A percentile compares a stretch with the other conserved stretches of the same genome.
Conservation (phyloP, 2,888 invertebrate species). For the Steinernema hermaphroditum region DNA sequence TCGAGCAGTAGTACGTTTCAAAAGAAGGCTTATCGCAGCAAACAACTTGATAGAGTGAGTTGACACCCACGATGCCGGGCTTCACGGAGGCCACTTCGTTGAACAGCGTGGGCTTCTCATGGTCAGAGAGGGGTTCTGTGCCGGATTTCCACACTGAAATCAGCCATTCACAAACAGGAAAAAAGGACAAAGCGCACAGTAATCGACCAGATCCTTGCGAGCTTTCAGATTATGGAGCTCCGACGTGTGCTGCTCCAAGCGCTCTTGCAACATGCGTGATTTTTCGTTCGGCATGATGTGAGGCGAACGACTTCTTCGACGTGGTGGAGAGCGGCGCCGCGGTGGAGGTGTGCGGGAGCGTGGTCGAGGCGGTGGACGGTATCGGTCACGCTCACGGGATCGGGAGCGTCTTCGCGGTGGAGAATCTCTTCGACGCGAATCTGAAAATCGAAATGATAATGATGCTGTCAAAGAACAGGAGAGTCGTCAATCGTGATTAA, state of each 20-base stretch:
- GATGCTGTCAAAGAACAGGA: no score
- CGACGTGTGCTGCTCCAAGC: neutral
- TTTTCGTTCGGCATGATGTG: neutral
- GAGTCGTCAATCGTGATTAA: no score
- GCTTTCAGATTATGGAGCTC: neutral
- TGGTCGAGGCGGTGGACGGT: neutral
- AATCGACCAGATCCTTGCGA: neutral
- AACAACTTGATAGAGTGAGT: conserved; percentile 34
- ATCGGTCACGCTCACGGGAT: conserved; percentile 2
- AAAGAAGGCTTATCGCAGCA: conserved; percentile 47
- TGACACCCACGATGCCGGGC: neutral
- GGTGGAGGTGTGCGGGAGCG: neutral
- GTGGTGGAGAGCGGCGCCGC: neutral
- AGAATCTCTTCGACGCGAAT: neutral
- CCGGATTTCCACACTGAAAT: neutral
- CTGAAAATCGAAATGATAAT: neutral
- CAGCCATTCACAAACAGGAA: neutral
- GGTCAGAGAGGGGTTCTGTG: neutral
- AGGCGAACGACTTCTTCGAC: neutral
- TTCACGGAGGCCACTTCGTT: conserved; percentile 1
- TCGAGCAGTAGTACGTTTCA: conserved; percentile 41
- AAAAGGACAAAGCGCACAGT: neutral
- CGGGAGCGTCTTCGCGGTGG: neutral
- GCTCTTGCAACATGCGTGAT: neutral
- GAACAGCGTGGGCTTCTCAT: conserved; percentile 1